phyloP scores from a whole-genome alignment of 2,888 invertebrate genomes.

The Oxycera nigricornis region DNA sequence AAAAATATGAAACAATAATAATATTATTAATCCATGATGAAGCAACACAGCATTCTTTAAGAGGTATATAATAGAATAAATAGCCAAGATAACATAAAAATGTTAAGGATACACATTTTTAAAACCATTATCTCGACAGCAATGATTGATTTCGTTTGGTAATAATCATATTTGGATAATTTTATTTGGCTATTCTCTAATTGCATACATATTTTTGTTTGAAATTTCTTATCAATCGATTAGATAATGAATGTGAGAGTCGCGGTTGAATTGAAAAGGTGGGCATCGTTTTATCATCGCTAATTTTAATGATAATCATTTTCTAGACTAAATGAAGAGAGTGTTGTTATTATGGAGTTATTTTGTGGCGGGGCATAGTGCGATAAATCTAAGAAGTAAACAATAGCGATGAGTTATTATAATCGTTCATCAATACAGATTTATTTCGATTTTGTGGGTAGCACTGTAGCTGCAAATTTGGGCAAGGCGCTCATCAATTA shows the following conservation, averaged over 20 bases:
- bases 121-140: no score
- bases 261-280: background rate
- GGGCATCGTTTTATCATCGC: background rate
- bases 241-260: background rate
- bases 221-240: background rate
- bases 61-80: background rate
- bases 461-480: no score
- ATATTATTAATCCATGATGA: no score
- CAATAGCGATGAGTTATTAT: no score
- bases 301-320: background rate
- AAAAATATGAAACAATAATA: slow-evolving; percentile 58
- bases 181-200: background rate
- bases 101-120: no score
- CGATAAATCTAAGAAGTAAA: no score
- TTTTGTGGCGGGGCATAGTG: no score
- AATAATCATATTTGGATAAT: background rate
- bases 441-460: background rate
- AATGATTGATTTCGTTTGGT: background rate
- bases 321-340: background rate
- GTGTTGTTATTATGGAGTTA: background rate
- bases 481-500: no score
- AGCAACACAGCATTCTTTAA: background rate
- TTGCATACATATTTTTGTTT: background rate
- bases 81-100: no score
- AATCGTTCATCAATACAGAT: no score